Conservation (phyloP, 2,797 vertebrate genomes). For the Sphenopsis melanotis region DNA sequence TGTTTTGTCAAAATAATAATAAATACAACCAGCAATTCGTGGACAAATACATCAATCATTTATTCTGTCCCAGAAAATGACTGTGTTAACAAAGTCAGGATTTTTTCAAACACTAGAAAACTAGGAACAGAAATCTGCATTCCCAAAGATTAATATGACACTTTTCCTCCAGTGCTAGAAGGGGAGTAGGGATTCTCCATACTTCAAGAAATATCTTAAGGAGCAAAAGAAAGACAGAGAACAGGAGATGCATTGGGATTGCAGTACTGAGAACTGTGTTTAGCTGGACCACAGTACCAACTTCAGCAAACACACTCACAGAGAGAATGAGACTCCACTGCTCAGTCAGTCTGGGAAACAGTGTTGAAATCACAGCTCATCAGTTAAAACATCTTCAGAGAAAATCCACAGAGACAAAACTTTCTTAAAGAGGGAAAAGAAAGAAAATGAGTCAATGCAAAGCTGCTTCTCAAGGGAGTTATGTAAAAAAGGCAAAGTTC, state of each 20-base stretch:
- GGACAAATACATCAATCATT: neutral
- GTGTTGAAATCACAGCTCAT: neutral
- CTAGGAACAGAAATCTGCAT: neutral
- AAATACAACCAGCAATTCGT: neutral
- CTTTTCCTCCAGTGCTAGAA: neutral
- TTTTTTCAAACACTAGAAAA: neutral
- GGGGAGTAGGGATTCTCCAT: neutral
- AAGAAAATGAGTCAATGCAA: neutral
- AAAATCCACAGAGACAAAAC: neutral
- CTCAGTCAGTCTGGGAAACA: neutral
- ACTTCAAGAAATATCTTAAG: neutral
- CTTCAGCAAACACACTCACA: neutral
- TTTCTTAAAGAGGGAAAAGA: neutral
- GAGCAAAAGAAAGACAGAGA: neutral
- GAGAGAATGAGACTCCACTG: neutral
- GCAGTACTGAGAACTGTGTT: neutral
- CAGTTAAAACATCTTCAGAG: neutral
- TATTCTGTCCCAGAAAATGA: neutral
- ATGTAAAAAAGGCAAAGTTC: neutral
- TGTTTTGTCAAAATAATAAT: neutral
- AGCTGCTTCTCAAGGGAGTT: constrained; percentile 5
- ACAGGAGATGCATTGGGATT: neutral
- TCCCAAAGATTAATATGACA: neutral
- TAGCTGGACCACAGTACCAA: neutral
- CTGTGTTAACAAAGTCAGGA: neutral